Conservation (phyloP, 2,888 invertebrate species). For the Polydrusus cervinus region DNA sequence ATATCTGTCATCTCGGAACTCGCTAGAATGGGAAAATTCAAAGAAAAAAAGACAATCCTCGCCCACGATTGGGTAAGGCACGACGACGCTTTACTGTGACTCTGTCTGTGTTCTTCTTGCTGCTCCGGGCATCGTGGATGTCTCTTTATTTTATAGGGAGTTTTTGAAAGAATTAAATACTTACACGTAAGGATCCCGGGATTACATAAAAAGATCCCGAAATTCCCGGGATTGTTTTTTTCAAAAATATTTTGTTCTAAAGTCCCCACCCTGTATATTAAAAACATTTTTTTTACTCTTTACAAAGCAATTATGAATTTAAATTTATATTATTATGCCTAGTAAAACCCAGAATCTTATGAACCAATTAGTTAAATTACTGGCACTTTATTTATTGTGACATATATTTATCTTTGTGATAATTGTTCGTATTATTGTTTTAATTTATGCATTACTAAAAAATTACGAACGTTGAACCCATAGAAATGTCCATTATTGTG, state of each 20-base stretch:
- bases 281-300: too few species aligned
- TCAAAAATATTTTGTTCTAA: too few species aligned
- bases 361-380: too few species aligned
- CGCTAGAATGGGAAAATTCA: slow-evolving; percentile 17
- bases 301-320: too few species aligned
- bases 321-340: too few species aligned
- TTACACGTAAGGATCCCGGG: too few species aligned
- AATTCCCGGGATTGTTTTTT: too few species aligned
- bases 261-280: too few species aligned
- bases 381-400: too few species aligned
- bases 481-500: not conserved
- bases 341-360: too few species aligned
- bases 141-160: not conserved
- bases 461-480: not conserved
- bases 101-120: slow-evolving; percentile 3
- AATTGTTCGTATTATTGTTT: not conserved
- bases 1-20: slow-evolving; percentile 47
- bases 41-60: slow-evolving; percentile 41
- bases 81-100: slow-evolving; percentile 34
- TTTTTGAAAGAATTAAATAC: not conserved
- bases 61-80: slow-evolving; percentile 42
- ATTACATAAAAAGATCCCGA: too few species aligned
- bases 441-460: not conserved
- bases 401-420: too few species aligned
- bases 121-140: not conserved